Evolutionary conservation across 1,140 invertebrate species (phyloP), one percentile per base, ranked within the genome.

Genomic region (Drosophila micromelanica): DNA sequence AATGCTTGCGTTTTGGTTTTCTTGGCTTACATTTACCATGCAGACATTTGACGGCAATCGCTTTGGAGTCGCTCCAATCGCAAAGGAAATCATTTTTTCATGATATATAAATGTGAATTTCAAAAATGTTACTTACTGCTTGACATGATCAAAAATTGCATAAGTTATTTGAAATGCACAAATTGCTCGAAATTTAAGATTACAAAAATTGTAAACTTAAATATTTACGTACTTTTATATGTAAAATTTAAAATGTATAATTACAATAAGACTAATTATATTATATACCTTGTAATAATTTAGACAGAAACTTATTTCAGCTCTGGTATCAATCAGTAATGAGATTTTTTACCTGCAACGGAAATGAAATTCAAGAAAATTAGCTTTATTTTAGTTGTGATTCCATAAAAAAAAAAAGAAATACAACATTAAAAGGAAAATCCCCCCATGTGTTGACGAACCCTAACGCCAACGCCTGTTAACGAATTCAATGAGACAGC

Each of bases 1-100:
- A 89, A 87, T 87, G 72, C 61, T 86, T 76, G n/a, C 49, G 62
- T 78, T 70, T 71, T 55, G 54, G 49, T 63, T 73, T 62, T 42
- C 38, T 76, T 51, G 5, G 13, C 37, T 43, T 61, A 38, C 51
- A 60, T 76, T 23, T 49, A 11, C 48, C 27, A 63, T 56, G 55
- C 62, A 59, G 42, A 56, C 49, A 49, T 51, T 61, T 61, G 12
- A 30, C 56, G 49, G 48, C 38, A 55, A 55, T 49, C 23, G 15
- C 45, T 46, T 63, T 30, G 5, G 38, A 27, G 15, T 56, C 17
- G 23, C 11, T 54, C 32, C 15, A 56, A 49, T 43, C 61, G 43
- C 43, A 64, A 35, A 35, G 11, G 17, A 30, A 56, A 64, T 49
- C 40, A 54, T 57, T 20, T 38, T 15, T 51, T 42, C 9, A 37